A percentile compares a stretch with the other conserved stretches of the same genome.
Evolutionary conservation across 2,797 vertebrate species (phyloP).

Genomic region (Enteromius trimaculatus): DNA sequence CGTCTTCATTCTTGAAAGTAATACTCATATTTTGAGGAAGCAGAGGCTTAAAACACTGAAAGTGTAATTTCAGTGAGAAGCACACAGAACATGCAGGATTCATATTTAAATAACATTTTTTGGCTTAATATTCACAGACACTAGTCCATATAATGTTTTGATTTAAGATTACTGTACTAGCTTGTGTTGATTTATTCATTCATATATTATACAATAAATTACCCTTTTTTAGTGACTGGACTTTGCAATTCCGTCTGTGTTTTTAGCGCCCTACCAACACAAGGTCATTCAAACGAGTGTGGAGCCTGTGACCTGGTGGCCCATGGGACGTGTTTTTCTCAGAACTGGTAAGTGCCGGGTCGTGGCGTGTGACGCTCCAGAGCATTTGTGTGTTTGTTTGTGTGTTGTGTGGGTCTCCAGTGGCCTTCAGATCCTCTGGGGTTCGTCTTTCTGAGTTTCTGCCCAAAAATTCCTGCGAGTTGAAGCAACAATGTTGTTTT

Average conservation of each 20-base stretch:
- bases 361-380: constrained; percentile 19
- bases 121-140: no score
- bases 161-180: no score
- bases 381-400: constrained; percentile 64
- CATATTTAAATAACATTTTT: neutral
- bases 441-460: constrained; percentile 62
- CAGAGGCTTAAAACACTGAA: neutral
- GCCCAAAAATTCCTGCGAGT: constrained; percentile 65
- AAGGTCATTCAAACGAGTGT: constrained; percentile 40
- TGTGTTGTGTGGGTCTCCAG: constrained; percentile 54
- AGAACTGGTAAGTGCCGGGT: constrained; percentile 20
- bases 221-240: neutral
- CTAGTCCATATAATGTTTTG: no score
- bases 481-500: constrained; percentile 68
- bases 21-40: neutral
- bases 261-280: constrained; percentile 14
- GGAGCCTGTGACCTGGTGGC: constrained; percentile 49
- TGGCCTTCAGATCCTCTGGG: constrained; percentile 54
- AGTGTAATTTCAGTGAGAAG: no score
- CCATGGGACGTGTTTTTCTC: constrained; percentile 50
- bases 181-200: no score
- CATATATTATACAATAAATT: neutral
- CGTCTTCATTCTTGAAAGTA: no score
- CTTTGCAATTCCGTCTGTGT: neutral
- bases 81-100: neutral